Conservation (phyloP, 2,888 invertebrate species). For the Ischnus inquisitorius region DNA sequence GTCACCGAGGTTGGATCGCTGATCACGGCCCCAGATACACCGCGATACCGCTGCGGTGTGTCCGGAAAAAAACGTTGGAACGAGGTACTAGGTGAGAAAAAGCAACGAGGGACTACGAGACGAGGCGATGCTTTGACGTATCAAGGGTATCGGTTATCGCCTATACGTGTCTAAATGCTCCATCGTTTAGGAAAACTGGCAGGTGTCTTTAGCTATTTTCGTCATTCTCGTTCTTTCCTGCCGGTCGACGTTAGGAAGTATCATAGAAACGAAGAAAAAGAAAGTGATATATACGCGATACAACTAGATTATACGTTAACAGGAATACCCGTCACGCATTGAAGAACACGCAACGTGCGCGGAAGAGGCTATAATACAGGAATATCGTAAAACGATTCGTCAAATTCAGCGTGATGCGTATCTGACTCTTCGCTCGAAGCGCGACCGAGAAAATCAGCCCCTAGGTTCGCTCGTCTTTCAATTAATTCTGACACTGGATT, state of each 20-base stretch:
- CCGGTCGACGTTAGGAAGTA: conserved; percentile 14
- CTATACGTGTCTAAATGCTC: conserved; percentile 16
- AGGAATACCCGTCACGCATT: conserved; percentile 25
- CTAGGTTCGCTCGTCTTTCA: neutral
- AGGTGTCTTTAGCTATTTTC: conserved; percentile 36
- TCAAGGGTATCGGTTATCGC: conserved; percentile 45
- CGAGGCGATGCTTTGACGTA: conserved; percentile 68
- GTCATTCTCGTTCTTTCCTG: conserved; percentile 1
- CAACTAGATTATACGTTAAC: neutral
- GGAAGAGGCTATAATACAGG: neutral
- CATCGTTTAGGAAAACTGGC: conserved; percentile 47
- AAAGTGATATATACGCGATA: conserved; percentile 22
- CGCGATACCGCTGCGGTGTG: conserved; percentile 69
- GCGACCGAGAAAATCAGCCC: too few relatives aligned
- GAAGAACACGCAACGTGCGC: neutral
- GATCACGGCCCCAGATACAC: conserved; percentile 79
- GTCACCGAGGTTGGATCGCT: conserved; percentile 75
- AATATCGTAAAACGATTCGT: conserved; percentile 20
- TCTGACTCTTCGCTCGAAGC: neutral
- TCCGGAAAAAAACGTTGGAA: conserved; percentile 75
- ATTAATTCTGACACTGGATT: conserved; percentile 49
- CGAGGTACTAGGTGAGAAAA: conserved; percentile 60
- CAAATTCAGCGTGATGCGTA: conserved; percentile 1
- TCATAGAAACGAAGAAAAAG: conserved; percentile 26
- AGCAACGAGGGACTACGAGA: conserved; percentile 61